Evolutionary conservation across 2,797 vertebrate species (phyloP), one percentile per base, ranked within the genome.

Genomic region (Malacoraja senta): DNA sequence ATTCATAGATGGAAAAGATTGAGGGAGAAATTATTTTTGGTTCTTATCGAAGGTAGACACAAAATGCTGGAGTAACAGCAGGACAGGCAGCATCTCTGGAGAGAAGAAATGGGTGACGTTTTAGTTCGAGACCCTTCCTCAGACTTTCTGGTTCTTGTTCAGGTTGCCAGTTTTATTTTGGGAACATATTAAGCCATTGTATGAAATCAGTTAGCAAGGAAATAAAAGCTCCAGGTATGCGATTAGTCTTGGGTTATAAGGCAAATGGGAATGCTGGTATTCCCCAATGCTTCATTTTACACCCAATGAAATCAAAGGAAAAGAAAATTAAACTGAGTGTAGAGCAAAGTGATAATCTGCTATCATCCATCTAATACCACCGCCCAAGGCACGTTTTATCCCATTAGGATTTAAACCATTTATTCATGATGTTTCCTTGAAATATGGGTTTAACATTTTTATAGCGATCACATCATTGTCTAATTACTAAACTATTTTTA

Each of bases 401-500:
- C 32, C 58, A n/a, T 65, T 88, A 32, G 15, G 12, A 88, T 88
- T 3, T 88, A 65, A 32, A n/a, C 61, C 15, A 88, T 32, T 9
- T 65, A 17, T 53, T 17, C 4, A 21, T 32, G 29, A 65, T 35
- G 84, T 19, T 88, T 88, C 3, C 84, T n/a, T 88, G 61, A 88
- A 88, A 32, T 61, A 32, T 19, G 32, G 15, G 10, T 86, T 86
- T 65, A 63, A 78, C n/a, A 32, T 78, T 78, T 76, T 78, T 78
- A 8, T 65, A 32, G 13, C 17, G 29, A 65, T 86, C 13, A 86
- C 12, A 65, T 63, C 4, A 32, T 26, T n/a, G 83, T 32, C 83
- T 86, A 86, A 86, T 86, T 65, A 86, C 83, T 86, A 17, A 61
- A 32, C 58, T 86, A 86, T 17, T 63, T 86, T 86, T 86, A 86